phyloP scores from a whole-genome alignment of 2,888 invertebrate species.

The Eudiplozoon nipponicum region DNA sequence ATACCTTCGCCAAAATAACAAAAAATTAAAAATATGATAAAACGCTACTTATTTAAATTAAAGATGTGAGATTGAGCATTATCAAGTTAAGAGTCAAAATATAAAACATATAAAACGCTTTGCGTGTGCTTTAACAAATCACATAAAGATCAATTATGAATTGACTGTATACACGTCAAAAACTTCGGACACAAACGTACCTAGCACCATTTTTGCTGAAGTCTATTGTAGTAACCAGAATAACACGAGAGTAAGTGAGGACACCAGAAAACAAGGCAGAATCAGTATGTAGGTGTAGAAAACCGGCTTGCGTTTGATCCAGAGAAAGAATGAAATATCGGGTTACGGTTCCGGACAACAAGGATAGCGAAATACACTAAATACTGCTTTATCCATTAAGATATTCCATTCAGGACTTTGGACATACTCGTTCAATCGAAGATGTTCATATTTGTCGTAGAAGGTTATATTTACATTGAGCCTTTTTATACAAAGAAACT shows the following conservation, averaged over 20 bases:
- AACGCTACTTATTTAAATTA: no score
- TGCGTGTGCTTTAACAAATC: no score
- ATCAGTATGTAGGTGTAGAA: slow-evolving; percentile 18
- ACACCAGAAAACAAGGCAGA: slow-evolving; percentile 17
- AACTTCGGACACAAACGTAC: no score
- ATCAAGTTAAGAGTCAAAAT: no score
- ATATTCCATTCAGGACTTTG: slow-evolving; percentile 16
- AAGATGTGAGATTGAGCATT: no score
- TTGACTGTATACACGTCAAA: no score
- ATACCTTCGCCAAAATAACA: no score
- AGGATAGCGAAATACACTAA: slow-evolving; percentile 6
- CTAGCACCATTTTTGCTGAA: slow-evolving; percentile 17
- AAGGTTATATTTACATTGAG: slow-evolving; percentile 11
- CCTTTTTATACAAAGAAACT: no score
- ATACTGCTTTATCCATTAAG: slow-evolving; percentile 3
- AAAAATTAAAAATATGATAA: no score
- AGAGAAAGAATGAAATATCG: slow-evolving; percentile 14
- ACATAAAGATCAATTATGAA: no score
- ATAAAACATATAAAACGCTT: no score
- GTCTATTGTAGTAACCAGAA: slow-evolving; percentile 18
- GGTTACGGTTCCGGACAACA: slow-evolving; percentile 16
- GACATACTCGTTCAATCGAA: slow-evolving; percentile 12
- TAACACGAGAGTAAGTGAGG: slow-evolving; percentile 17
- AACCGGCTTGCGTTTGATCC: slow-evolving; percentile 14
- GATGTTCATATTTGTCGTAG: slow-evolving; percentile 13